These are phyloP conservation scores for Byasa hedistus DNA, from an alignment of 2,888 invertebrate species.

Conservation along the genomic window DNA sequence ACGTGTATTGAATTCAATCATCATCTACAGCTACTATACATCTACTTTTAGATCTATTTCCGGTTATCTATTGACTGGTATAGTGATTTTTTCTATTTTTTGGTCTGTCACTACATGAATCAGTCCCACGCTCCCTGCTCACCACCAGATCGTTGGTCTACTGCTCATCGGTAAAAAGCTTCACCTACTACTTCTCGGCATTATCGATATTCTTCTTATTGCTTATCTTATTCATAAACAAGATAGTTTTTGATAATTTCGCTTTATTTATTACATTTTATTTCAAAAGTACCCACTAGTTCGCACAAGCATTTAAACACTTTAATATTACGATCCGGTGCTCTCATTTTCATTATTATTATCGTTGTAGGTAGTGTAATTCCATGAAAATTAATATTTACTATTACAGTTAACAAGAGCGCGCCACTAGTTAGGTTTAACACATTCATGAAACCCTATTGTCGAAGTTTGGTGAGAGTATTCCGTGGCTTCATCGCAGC, in stretches of 20 bases:
- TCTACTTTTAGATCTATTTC: background rate
- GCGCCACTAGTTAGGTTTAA: background rate
- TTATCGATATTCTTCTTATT: no score
- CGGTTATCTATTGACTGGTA: background rate
- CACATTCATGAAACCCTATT: slow-evolving; percentile 43
- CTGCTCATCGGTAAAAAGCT: no score
- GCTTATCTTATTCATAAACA: no score
- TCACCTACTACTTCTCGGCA: no score
- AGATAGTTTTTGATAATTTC: no score
- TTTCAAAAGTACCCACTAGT: no score
- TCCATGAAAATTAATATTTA: background rate
- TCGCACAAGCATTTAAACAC: no score
- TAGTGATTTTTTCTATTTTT: background rate
- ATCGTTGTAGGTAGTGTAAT: background rate
- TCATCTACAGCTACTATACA: background rate
- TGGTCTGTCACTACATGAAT: no score
- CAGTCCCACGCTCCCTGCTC: no score
- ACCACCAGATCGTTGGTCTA: no score
- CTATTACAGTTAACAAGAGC: background rate
- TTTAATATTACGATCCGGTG: background rate
- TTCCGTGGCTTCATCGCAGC: slow-evolving; percentile 36
- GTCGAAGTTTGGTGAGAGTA: slow-evolving; percentile 35
- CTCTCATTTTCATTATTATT: background rate
- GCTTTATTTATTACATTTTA: no score
- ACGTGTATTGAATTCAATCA: slow-evolving; percentile 3